Base-by-base conservation (phyloP, 2,797 vertebrate species). In the Hypotaenidia philippensis region DNA sequence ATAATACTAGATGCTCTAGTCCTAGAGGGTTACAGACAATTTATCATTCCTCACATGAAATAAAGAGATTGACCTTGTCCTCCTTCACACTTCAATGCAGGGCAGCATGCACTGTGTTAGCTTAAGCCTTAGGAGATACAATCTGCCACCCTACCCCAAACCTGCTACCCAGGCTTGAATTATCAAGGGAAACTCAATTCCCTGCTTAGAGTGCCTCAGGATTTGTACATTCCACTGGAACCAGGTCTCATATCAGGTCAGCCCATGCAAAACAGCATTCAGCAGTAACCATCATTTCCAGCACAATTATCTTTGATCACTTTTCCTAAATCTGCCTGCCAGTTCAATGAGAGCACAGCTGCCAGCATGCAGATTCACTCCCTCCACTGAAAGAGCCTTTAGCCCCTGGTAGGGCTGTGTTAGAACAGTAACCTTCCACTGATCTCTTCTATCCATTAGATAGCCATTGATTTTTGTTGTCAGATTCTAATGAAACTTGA, bases 91-190 rank as follows among this genome's bases (percentile, higher is more conserved):
- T 36, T 9, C 9, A 26, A 21, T 5, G 14, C 21, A 34, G 20
- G 78, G 45, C 49, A 81, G 56, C 75, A 12, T 3, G 22, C 13
- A 32, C 11, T 1, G 9, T 10, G 63, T 10, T 25, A 19, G 5
- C n/a, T 22, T 15, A 34, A 80, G 72, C 31, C 47, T 74, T 13
- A 32, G 50, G 64, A 20, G 34, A 16, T 11, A 29, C 21, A 14
- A 11, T 11, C 21, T 40, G 21, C 32, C 50, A 12, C 29, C 13
- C 13, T 45, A 21, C 55, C 41, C 38, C 83, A 69, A 50, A 78
- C 9, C 23, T 56, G 32, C 29, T 10, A 14, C 0, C 0, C 27
- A 22, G 14, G 7, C 19, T 8, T 9, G 61, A 61, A 11, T 10
- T 41, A 6, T 0, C 13, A 45, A 55, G 63, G 27, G 74, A 29